Evolutionary conservation across 2,113 vertebrate species (phyloP).

Genomic region (Oreocharis arfaki): DNA sequence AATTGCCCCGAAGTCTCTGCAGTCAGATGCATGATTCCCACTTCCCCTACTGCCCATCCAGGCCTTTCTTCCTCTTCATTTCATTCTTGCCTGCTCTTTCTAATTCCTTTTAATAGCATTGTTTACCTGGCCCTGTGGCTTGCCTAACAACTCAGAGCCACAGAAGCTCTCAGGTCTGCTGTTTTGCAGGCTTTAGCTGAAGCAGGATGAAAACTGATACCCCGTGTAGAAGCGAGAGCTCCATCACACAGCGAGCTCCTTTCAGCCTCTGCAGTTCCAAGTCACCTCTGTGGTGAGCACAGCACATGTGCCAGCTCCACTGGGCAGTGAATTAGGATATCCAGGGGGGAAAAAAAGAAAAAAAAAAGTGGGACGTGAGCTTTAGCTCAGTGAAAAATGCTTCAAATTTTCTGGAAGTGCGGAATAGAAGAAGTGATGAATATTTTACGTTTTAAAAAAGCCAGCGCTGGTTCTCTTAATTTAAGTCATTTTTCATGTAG

Average conservation of each 20-base stretch:
- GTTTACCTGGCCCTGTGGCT: background rate
- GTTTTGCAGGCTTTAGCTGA: background rate
- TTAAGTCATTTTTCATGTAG: constrained; percentile 27
- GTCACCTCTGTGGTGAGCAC: background rate
- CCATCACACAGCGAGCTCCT: rapidly evolving
- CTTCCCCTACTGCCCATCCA: background rate
- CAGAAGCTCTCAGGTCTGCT: background rate
- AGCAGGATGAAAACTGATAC: background rate
- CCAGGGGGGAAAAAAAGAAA: background rate
- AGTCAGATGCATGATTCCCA: background rate
- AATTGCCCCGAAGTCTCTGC: background rate
- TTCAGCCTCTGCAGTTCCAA: background rate
- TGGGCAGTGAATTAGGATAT: background rate
- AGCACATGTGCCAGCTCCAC: background rate
- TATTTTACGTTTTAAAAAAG: background rate
- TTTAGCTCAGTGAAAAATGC: constrained; percentile 17
- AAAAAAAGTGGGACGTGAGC: background rate
- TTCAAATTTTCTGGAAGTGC: background rate
- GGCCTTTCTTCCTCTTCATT: background rate
- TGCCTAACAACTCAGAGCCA: background rate
- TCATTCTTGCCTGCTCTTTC: background rate
- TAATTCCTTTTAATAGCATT: background rate
- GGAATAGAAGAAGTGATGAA: background rate
- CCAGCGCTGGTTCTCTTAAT: background rate
- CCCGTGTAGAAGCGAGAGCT: background rate